Base-by-base conservation (phyloP, 1,140 invertebrate genomes). In the Orchesella cincta region DNA sequence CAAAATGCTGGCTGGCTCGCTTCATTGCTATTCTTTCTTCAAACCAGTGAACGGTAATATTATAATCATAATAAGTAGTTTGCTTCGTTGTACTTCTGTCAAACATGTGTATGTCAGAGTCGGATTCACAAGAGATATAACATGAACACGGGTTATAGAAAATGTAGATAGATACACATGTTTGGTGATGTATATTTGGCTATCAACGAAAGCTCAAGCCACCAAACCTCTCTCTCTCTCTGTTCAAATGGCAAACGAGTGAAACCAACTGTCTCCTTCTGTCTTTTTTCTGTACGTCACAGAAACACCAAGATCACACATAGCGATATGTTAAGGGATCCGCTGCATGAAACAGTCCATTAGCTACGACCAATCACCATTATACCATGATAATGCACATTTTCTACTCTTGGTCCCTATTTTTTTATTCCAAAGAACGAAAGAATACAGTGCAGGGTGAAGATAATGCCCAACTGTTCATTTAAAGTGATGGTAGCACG, bases 351-450 rank as follows among this genome's bases (percentile, higher is more conserved):
- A 67, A 67, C 62, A 67, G 26, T 67, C 62, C 62, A 67, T 67
- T 67, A 67, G 62, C 62, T 67, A 31, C 62, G 62, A 67, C 62
- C 62, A 67, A 67, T 67, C 62, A 67, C 62, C 62, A 67, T 67
- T 67, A 67, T 33, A 67, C 62, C 28, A 29, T 31, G 62, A 67
- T 67, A 67, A 67, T 67, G 62, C 31, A 67, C 62, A 67, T 67
- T 67, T 67, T 67, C 62, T 23, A 33, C 62, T n/a, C n/a, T n/a
- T 46, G 20, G 39, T 46, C 20, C 39, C 20, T 46, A 20, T 46
- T 20, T 46, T 46, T 46, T 20, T 46, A 12, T 46, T 46, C 39
- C 39, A 20, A 46, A 46, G 39, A 46, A 46, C 20, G 20, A 46
- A 5, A 23, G 23, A 14, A 57, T 57, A n/a, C 23, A n/a, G 8